Base-by-base conservation (phyloP, 2,113 vertebrate species). In the Opisthocomus hoazin region DNA sequence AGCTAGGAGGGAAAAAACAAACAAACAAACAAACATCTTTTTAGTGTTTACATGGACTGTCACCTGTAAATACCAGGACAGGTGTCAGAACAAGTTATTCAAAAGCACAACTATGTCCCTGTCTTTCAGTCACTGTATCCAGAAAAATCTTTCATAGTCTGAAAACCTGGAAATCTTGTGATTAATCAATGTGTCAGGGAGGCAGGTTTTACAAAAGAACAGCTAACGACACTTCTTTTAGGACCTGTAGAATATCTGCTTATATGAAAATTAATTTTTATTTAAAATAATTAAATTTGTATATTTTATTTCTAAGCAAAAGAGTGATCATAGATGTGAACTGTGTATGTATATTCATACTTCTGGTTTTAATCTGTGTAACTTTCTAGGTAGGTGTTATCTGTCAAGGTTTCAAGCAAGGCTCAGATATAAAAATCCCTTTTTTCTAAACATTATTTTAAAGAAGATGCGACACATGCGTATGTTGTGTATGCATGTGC, bases 361-460 rank as follows among this genome's bases (percentile, higher is more conserved):
- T 87, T 87, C 56, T 80, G 16, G 80, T 93, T 96, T 70, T 77
- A 83, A 58, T 86, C 56, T 70, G 30, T 84, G 51, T 73, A 75
- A 60, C 36, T 84, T 77, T 70, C 39, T 60, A 54, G 70, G 85
- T 88, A 84, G 85, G 60, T 92, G 90, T 93, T 80, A 65, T 74
- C 79, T 84, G 64, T 92, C 85, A 94, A 89, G 64, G 39, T 56
- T 84, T 92, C 46, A 84, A 81, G 80, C 60, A 91, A 90, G 81
- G 58, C 77, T 92, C 36, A 39, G 51, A 46, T 78, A 78, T 37
- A 86, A 92, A 93, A 92, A 92, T 89, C n/a, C 30, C 69, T 88
- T 51, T 63, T 77, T 93, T 92, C 68, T 66, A 93, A 96, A 84
- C 26, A 43, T 87, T 46, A 77, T 90, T 86, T 89, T 61, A 89